Evolutionary conservation across 2,888 invertebrate species (phyloP), one percentile per base, ranked within the genome.

Genomic region (Polyommatus iphigenia): DNA sequence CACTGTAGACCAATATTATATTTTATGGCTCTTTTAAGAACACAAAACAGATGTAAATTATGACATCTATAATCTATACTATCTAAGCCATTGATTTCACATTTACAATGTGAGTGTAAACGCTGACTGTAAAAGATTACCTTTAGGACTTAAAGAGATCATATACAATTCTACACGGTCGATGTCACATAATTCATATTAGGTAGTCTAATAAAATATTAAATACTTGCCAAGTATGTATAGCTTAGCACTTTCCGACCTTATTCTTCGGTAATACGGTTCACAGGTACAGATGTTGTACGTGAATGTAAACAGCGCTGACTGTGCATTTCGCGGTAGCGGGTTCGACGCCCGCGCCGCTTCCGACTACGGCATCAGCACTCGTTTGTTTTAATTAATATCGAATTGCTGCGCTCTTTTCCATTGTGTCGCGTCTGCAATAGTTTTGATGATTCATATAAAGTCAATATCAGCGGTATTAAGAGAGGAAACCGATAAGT

Each of bases 261-360:
- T 54, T 54, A 54, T 18, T 15, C 54, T 54, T 54, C 54, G 54
- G 54, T 54, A 54, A 18, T 54, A 54, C 0, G 54, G 54, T 0
- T 18, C 54, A 54, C 3, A 54, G 18, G 54, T 18, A 18, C 54
- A 54, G 4, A 18, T 18, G 54, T 18, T 54, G 50, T 18, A 59
- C 59, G 20, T n/a, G n/a, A 71, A n/a, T 71, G 71, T 71, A 71
- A 72, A 72, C 54, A 75, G 29, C 59, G 80, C 81, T 77, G 81
- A 79, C 77, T 81, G 82, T 82, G 80, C 81, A 78, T 36, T 90
- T 89, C 90, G 86, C 84, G 83, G 87, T 87, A 85, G 80, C 80
- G 84, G 90, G 89, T 91, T 54, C 92, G 87, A 87, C 83, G 90
- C 84, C 90, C 92, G 84, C 76, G 71, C 77, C 82, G 84, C 89